Conservation (phyloP, 2,113 vertebrate genomes). For the Cololabis saira region DNA sequence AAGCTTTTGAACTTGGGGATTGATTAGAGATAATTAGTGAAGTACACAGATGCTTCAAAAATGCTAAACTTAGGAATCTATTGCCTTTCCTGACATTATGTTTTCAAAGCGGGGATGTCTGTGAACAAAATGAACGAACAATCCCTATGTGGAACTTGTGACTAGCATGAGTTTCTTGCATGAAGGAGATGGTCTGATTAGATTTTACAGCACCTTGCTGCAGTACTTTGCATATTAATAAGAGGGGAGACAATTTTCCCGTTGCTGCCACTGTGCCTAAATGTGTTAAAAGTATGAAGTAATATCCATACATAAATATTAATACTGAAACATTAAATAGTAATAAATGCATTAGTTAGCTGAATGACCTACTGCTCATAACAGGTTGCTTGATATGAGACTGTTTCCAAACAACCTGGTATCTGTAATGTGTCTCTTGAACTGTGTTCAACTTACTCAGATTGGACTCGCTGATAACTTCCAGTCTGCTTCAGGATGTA, state of each 20-base stretch:
- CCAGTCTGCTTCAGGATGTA: slow-evolving; percentile 4
- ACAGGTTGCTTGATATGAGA: slow-evolving; percentile 28
- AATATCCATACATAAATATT: slow-evolving; percentile 50
- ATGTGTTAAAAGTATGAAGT: slow-evolving; percentile 49
- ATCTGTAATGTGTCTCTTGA: slow-evolving; percentile 3
- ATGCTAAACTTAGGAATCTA: slow-evolving; percentile 18
- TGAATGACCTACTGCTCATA: slow-evolving; percentile 30
- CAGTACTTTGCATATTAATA: slow-evolving; percentile 70
- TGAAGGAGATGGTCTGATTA: slow-evolving; percentile 53
- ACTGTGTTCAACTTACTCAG: slow-evolving; percentile 17
- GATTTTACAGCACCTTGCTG: slow-evolving; percentile 61
- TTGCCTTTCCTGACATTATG: slow-evolving; percentile 4
- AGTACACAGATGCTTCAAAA: slow-evolving; percentile 17
- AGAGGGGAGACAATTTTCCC: slow-evolving; percentile 50
- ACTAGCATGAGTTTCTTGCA: slow-evolving; percentile 5
- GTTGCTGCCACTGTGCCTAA: slow-evolving; percentile 11
- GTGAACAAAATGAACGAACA: slow-evolving; percentile 14
- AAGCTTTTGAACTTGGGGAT: slow-evolving; percentile 28
- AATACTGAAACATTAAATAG: slow-evolving; percentile 43
- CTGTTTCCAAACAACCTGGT: slow-evolving; percentile 49
- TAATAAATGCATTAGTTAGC: slow-evolving; percentile 45
- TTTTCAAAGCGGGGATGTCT: slow-evolving; percentile 13
- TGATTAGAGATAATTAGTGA: slow-evolving; percentile 34
- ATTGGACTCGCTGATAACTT: slow-evolving; percentile 17
- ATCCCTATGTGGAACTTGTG: slow-evolving; percentile 19